Conservation (phyloP, 2,888 invertebrate species). For the Polydrusus cervinus region DNA sequence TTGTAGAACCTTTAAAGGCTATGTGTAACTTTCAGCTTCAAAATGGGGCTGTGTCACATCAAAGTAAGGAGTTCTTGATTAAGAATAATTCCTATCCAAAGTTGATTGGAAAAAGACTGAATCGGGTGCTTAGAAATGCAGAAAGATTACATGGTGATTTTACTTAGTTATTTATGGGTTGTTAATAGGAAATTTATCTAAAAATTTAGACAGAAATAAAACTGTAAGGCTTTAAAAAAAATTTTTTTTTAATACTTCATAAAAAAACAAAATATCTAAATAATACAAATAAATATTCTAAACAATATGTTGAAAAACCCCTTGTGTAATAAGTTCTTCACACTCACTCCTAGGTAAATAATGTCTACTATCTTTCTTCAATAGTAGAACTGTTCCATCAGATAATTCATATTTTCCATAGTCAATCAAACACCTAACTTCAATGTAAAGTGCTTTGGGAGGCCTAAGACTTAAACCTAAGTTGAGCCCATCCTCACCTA, state of each 20-base stretch:
- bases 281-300: conserved; percentile 11
- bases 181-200: background rate
- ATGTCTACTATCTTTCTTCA: conserved; percentile 94
- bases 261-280: no score
- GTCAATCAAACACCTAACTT: conserved; percentile 92
- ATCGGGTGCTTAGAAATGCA: conserved; percentile 72
- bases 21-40: conserved; percentile 90
- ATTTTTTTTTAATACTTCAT: no score
- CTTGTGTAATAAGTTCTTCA: conserved; percentile 92
- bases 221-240: no score
- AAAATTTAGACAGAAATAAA: no score
- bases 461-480: conserved; percentile 91
- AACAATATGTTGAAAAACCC: conserved; percentile 85
- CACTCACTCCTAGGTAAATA: conserved; percentile 91
- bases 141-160: conserved; percentile 57
- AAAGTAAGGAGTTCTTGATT: conserved; percentile 91
- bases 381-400: conserved; percentile 90
- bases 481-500: conserved; percentile 88
- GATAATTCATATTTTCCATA: conserved; percentile 96
- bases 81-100: conserved; percentile 87
- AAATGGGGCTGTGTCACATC: conserved; percentile 94
- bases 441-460: conserved; percentile 92
- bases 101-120: conserved; percentile 85
- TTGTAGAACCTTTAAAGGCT: conserved; percentile 86
- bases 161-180: background rate